These are phyloP conservation scores for Cetoscarus ocellatus DNA, from an alignment of 2,797 vertebrate species.

Conservation along the genomic window DNA sequence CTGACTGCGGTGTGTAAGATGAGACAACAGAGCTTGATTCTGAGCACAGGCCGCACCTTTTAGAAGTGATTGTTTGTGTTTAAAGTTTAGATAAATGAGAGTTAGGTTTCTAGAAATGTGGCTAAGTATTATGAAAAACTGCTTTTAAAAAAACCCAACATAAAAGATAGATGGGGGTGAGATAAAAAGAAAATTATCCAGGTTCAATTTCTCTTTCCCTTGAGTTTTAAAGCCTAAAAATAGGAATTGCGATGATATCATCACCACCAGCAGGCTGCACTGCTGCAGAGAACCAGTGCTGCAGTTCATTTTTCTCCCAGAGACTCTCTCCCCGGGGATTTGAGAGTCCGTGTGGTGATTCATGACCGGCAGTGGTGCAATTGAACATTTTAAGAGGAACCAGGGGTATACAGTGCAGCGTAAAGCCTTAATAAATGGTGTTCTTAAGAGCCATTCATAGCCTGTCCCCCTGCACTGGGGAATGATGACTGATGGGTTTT, in stretches of 20 bases:
- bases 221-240: slow-evolving; percentile 20
- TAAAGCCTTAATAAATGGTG: slow-evolving; percentile 71
- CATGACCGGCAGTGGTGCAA: slow-evolving; percentile 59
- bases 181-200: not conserved
- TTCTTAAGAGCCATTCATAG: slow-evolving; percentile 75
- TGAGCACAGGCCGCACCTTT: too few relatives aligned
- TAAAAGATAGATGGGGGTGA: not conserved
- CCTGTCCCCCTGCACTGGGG: slow-evolving; percentile 40
- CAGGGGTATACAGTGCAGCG: slow-evolving; percentile 39
- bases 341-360: slow-evolving; percentile 72
- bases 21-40: too few relatives aligned
- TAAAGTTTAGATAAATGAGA: too few relatives aligned
- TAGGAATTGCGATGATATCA: slow-evolving; percentile 9
- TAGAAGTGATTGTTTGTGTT: too few relatives aligned
- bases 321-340: slow-evolving; percentile 58
- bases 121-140: too few relatives aligned
- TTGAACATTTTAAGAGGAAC: slow-evolving; percentile 69
- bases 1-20: too few relatives aligned
- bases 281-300: slow-evolving; percentile 36
- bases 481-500: slow-evolving; percentile 77
- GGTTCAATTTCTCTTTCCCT: not conserved
- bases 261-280: slow-evolving; percentile 16
- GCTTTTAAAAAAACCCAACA: too few relatives aligned
- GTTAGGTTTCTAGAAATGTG: too few relatives aligned
- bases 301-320: slow-evolving; percentile 61